These are phyloP conservation scores for Anthophora plumipes DNA, from an alignment of 2,888 invertebrate genomes.

Conservation along the genomic window DNA sequence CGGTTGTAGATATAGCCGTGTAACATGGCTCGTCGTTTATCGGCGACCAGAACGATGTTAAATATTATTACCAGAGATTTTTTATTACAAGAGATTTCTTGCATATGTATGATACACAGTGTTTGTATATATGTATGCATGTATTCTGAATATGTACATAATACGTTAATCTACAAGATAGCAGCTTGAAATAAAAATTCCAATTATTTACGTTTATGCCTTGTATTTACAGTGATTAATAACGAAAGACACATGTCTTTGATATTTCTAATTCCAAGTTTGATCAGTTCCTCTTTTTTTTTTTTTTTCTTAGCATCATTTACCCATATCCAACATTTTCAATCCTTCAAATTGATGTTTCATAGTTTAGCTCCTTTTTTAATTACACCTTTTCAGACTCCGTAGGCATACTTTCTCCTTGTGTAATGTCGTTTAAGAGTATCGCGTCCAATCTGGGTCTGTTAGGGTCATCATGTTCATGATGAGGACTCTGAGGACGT, in stretches of 20 bases:
- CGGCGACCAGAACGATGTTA: conserved; percentile 57
- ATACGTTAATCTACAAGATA: conserved; percentile 42
- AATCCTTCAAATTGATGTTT: background rate
- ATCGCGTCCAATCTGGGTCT: conserved; percentile 85
- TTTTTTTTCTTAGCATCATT: conserved; percentile 10
- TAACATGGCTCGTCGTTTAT: conserved; percentile 36
- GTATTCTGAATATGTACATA: conserved; percentile 68
- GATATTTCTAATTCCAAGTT: conserved; percentile 2
- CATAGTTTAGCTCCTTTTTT: background rate
- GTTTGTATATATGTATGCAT: conserved; percentile 68
- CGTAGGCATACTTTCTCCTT: conserved; percentile 87
- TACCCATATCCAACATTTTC: background rate
- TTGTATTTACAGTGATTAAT: conserved; percentile 36
- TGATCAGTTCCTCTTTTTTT: no score
- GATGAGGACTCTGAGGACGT: conserved; percentile 80
- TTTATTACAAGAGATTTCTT: conserved; percentile 71
- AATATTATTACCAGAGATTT: conserved; percentile 73
- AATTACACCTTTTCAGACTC: conserved; percentile 83
- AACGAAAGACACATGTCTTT: conserved; percentile 8
- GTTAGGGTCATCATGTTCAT: conserved; percentile 76
- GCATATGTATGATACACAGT: conserved; percentile 51
- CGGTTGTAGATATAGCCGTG: conserved; percentile 40
- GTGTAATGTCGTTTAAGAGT: conserved; percentile 87
- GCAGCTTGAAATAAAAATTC: conserved; percentile 46
- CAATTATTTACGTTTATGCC: conserved; percentile 20